These are phyloP conservation scores for Megamerina dolium DNA, from an alignment of 2,888 invertebrate genomes.

Conservation along the genomic window DNA sequence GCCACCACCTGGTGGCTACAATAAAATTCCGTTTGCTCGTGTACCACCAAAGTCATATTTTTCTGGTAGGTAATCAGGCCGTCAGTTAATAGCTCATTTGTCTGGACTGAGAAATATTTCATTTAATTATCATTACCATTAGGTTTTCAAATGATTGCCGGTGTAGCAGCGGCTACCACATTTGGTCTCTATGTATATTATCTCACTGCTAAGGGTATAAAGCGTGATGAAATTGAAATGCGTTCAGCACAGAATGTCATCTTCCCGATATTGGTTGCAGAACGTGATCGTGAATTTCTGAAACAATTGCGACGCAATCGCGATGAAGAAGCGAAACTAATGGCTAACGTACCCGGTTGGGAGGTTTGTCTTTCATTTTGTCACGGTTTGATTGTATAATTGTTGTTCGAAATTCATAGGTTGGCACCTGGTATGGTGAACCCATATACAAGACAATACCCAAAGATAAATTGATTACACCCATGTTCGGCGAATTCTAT, in stretches of 20 bases:
- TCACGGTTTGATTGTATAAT: not conserved
- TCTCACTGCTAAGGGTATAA: slow-evolving; percentile 52
- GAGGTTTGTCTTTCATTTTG: slow-evolving; percentile 50
- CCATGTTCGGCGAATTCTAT: slow-evolving; percentile 65
- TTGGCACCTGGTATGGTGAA: slow-evolving; percentile 81
- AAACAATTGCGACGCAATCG: slow-evolving; percentile 73
- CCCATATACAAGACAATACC: slow-evolving; percentile 68
- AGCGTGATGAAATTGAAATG: slow-evolving; percentile 63
- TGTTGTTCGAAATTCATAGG: slow-evolving; percentile 26
- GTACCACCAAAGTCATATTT: slow-evolving; percentile 67
- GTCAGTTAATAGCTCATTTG: not conserved
- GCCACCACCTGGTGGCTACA: slow-evolving; percentile 89
- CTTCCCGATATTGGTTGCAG: slow-evolving; percentile 71
- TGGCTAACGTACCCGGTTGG: slow-evolving; percentile 89
- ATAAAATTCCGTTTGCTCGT: slow-evolving; percentile 65
- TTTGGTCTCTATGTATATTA: slow-evolving; percentile 56
- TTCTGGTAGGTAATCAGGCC: slow-evolving; percentile 59
- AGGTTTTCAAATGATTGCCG: slow-evolving; percentile 61
- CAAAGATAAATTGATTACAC: slow-evolving; percentile 59
- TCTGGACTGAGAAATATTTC: not conserved
- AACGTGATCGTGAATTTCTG: slow-evolving; percentile 76
- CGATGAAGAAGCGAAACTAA: slow-evolving; percentile 77
- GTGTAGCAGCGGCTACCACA: slow-evolving; percentile 56
- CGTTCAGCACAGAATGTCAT: slow-evolving; percentile 72
- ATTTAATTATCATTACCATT: not conserved